Base-by-base conservation (phyloP, 2,888 invertebrate species). In the Agrotis puta region DNA sequence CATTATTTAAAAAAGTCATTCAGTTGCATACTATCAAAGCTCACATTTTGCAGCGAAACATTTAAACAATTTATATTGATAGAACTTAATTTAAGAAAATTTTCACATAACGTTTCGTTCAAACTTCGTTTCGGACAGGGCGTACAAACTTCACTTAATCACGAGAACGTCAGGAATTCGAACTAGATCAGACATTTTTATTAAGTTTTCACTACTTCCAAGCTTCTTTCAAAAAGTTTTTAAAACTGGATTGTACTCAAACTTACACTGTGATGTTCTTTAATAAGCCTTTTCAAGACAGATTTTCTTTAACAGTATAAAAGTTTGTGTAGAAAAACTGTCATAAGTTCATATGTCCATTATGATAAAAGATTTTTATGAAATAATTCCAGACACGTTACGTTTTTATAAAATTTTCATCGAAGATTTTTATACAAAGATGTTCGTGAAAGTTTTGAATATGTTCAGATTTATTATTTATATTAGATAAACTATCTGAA, bases 151-250 rank as follows among this genome's bases (percentile, higher is more conserved):
- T 64, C 22, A 59, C 78, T 78, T 59, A 81, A 68, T 78, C 53
- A 61, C 43, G n/a, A 53, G 7, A 51, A 54, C 61, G 27, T 45
- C 59, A 48, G 39, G 63, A 69, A 71, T 58, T 51, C 57, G 53
- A 66, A 75, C 48, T n/a, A 51, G 56, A 45, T 20, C 48, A 58
- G 68, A 73, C 54, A 76, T 77, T 84, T 79, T 77, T 71, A 71
- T 82, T 74, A 77, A 82, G 54, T 77, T 79, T 64, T 33, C 53
- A 72, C 67, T 64, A 61, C 59, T 58, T 61, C 45, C 16, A 22
- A 79, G 54, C n/a, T 51, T 27, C 58, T 68, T 77, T 66, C 20
- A 14, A 45, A 64, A 70, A 82, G 27, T 70, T 84, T 63, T 56
- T 16, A 59, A 82, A 79, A 69, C 54, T 74, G 48, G 48, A 69